Evolutionary conservation across 92 coral and sea anemone species (phyloP), one percentile per base, ranked within the genome.

Genomic region (Phenganax subtilis): DNA sequence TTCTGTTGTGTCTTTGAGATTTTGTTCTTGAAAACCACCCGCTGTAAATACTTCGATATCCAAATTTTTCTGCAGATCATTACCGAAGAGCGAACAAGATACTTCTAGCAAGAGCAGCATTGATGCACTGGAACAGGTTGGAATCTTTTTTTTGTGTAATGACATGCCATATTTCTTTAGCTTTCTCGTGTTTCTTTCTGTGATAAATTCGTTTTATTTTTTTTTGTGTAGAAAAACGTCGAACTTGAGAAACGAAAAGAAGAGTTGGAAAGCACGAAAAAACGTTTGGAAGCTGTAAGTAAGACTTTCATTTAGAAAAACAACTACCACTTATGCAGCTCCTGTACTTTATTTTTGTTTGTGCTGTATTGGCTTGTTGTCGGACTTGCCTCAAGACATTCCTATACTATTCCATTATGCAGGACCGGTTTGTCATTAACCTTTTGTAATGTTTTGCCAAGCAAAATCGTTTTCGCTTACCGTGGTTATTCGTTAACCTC

Each of bases 231-330:
- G 98, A 89, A 93, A 72, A 94, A 92, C 62, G 87, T 81, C 51
- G 94, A 94, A 85, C 89, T 94, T 7, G 90, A 92, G 81, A 88
- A 91, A 66, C 92, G 97, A 57, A 90, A 89, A 51, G 98, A 92
- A 72, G 97, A 94, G 71, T 88, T 94, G 92, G 96, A 93, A 25
- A 90, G 87, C 2, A 94, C 93, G 57, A 90, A 93, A 30, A 90
- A 82, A 61, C 90, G 98, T 51, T 89, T 94, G 8, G 92, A 89
- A 76, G 97, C 98, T 9, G 98, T 94, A 86, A 86, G 97, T 88
- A 76, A 20, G 20, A 0, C 28, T 0, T 1, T 6, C 31, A 28
- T 37, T 9, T 31, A 25, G 51, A 3, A n/a, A 20, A 12, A 47
- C 0, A 20, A 25, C 29, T 60, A 57, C 27, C 12, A 47, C 11